Evolutionary conservation across 1,140 invertebrate species (phyloP).

Genomic region (Drosophila pruinosa): DNA sequence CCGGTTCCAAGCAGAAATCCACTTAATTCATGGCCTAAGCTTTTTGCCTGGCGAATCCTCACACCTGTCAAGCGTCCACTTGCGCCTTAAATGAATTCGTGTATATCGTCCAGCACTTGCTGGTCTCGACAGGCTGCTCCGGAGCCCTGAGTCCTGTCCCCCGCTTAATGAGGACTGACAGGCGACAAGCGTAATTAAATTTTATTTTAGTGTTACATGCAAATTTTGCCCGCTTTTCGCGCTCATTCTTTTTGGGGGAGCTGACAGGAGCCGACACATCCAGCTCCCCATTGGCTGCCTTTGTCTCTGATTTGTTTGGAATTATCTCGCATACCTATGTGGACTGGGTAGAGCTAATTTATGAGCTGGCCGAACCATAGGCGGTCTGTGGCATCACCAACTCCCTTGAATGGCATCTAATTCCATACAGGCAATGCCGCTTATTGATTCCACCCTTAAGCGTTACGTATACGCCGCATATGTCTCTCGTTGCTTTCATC

Average conservation of each 20-base stretch:
- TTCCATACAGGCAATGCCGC: conserved; percentile 38
- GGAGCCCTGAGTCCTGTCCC: not conserved
- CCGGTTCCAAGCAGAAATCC: conserved; percentile 15
- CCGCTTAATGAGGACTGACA: conserved; percentile 78
- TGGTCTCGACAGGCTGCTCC: not conserved
- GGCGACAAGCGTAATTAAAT: conserved; percentile 82
- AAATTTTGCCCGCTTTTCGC: conserved; percentile 51
- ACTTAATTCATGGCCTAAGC: conserved; percentile 65
- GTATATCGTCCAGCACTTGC: conserved; percentile 66
- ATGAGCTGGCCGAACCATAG: conserved; percentile 54
- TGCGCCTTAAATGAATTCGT: conserved; percentile 76
- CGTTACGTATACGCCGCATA: conserved; percentile 54
- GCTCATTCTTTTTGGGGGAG: conserved; percentile 31
- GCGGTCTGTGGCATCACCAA: conserved; percentile 31
- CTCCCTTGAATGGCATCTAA: conserved; percentile 1
- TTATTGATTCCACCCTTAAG: conserved; percentile 64
- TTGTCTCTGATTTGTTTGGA: conserved; percentile 64
- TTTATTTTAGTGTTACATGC: conserved; percentile 81
- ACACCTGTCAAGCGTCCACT: conserved; percentile 60
- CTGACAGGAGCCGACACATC: conserved; percentile 17
- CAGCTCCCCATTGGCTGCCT: conserved; percentile 12
- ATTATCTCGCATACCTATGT: conserved; percentile 25
- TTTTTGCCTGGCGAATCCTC: conserved; percentile 39
- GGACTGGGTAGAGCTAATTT: conserved; percentile 45
- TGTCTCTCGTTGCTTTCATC: conserved; percentile 4